Base-by-base conservation (phyloP, 2,113 vertebrate species). In the Crypturellus undulatus region DNA sequence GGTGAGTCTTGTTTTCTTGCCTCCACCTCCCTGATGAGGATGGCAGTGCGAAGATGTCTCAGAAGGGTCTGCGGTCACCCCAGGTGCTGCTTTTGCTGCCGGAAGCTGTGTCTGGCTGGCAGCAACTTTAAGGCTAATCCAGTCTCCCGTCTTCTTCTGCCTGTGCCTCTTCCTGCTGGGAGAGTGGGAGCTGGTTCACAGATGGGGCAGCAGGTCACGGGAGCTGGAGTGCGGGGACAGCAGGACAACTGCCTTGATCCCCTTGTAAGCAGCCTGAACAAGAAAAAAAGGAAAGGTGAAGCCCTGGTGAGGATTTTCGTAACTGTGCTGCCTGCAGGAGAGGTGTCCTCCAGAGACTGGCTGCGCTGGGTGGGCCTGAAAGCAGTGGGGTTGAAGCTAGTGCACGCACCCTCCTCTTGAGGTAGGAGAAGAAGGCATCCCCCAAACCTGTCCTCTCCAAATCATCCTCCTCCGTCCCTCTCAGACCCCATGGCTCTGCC, bases 11-110 rank as follows among this genome's bases (percentile, higher is more conserved):
- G 54, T 68, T 45, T 11, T 63, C 24, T 52, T 36, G 36, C 47
- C 25, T 8, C 40, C 32, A 40, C 1, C 9, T 32, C 60, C 1
- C 73, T 26, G 8, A 22, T 1, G 16, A 76, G 54, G 68, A 80
- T 1, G 11, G 69, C 7, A 30, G 16, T 3, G 15, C 5, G 0
- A 36, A 79, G 76, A 12, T n/a, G 64, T 91, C 36, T 59, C 60
- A 13, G 16, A 24, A 6, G 25, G 26, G 11, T 79, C 65, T 24
- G 49, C 9, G 25, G 73, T 87, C 65, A 89, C 62, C 16, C 20
- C 12, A 0, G 0, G 42, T 58, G 58, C 54, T 82, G 20, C 2
- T 0, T 40, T 2, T 21, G 24, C 42, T 1, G 1, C 67, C 67
- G 68, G 75, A 60, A 70, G 68, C 64, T 63, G 77, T 1, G 49